phyloP scores from a whole-genome alignment of 2,888 invertebrate genomes.

The Microplitis manilae region DNA sequence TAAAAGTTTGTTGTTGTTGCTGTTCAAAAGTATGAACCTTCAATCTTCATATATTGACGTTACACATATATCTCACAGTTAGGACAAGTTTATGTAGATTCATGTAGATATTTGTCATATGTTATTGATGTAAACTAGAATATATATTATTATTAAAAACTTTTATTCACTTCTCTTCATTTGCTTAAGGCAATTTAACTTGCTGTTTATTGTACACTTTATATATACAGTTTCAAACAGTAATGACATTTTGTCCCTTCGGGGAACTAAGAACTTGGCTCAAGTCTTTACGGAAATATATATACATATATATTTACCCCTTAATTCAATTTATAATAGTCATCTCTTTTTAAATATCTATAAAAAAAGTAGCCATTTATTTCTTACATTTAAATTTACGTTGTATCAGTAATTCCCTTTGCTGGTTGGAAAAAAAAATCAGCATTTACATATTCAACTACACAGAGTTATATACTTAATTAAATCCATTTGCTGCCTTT shows the following conservation, averaged over 20 bases:
- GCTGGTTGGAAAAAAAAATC: not conserved
- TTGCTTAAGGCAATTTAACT: constrained; percentile 30
- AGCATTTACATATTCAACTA: not conserved
- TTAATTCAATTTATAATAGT: not conserved
- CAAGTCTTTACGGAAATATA: not conserved
- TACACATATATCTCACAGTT: not conserved
- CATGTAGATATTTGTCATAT: constrained; percentile 21
- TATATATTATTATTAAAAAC: constrained; percentile 17
- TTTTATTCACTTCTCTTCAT: constrained; percentile 12
- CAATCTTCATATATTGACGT: constrained; percentile 2
- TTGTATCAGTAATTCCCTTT: not conserved
- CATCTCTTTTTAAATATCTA: not conserved
- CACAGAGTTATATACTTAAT: not conserved
- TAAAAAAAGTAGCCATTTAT: not conserved
- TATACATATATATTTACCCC: not conserved
- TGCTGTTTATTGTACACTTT: constrained; percentile 20
- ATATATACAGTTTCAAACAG: constrained; percentile 3
- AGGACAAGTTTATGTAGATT: constrained; percentile 19
- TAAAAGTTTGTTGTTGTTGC: constrained; percentile 11
- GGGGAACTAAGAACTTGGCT: not conserved
- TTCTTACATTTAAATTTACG: not conserved
- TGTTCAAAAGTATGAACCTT: not conserved
- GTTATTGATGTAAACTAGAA: constrained; percentile 28
- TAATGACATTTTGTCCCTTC: constrained; percentile 11
- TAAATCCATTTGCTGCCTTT: not conserved